Conservation (phyloP, 1,140 invertebrate genomes). For the Neoseiulus cucumeris region DNA sequence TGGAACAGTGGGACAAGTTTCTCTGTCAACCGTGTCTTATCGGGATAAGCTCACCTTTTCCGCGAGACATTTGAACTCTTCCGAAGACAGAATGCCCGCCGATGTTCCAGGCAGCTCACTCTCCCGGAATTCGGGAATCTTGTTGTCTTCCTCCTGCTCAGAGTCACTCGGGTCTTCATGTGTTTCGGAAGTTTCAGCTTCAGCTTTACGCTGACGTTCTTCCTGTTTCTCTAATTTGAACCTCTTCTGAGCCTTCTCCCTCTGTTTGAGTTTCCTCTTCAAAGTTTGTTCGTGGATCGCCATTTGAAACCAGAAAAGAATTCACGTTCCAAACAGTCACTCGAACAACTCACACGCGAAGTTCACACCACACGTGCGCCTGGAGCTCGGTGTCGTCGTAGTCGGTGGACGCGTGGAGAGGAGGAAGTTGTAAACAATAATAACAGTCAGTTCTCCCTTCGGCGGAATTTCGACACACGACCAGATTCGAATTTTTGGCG, state of each 20-base stretch:
- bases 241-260: conserved; percentile 34
- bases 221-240: background rate
- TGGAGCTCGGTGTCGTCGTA: too few relatives aligned
- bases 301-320: conserved; percentile 29
- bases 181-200: background rate
- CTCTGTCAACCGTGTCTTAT: background rate
- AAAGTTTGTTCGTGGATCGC: conserved; percentile 50
- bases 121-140: background rate
- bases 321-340: too few relatives aligned
- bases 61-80: background rate
- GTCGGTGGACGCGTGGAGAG: too few relatives aligned
- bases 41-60: background rate
- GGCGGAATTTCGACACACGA: too few relatives aligned
- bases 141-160: background rate
- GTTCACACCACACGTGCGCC: too few relatives aligned
- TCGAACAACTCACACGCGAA: too few relatives aligned
- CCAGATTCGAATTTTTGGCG: too few relatives aligned
- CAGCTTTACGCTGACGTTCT: background rate
- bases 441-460: too few relatives aligned
- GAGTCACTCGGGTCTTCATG: background rate
- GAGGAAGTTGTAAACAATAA: too few relatives aligned
- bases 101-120: conserved; percentile 8
- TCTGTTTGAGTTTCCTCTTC: conserved; percentile 52
- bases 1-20: too few relatives aligned
- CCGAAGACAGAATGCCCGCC: conserved; percentile 2